phyloP scores from a whole-genome alignment of 1,140 invertebrate species.

The Hestina assimilis region DNA sequence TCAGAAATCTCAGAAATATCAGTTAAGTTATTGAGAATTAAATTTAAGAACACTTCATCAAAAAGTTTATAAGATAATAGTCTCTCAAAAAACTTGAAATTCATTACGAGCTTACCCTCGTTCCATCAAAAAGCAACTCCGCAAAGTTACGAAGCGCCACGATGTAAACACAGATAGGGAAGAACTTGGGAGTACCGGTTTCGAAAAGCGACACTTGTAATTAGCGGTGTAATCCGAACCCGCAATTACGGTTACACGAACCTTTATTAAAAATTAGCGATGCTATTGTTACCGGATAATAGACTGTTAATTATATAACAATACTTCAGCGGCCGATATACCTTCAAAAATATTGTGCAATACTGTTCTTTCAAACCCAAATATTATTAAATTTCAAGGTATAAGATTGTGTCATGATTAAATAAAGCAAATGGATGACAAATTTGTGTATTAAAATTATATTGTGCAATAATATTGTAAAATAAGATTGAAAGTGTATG shows the following conservation, averaged over 20 bases:
- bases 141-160: slow-evolving; percentile 15
- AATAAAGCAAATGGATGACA: too few relatives aligned
- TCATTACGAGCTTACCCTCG: slow-evolving; percentile 23
- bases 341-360: slow-evolving; percentile 6
- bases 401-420: too few relatives aligned
- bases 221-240: slow-evolving; percentile 63
- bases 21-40: neutral
- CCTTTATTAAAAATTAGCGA: slow-evolving; percentile 68
- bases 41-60: slow-evolving; percentile 12
- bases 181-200: slow-evolving; percentile 10
- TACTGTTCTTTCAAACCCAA: neutral
- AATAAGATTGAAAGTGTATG: too few relatives aligned
- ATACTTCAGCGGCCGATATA: slow-evolving; percentile 7
- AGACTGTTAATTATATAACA: slow-evolving; percentile 43
- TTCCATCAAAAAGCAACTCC: slow-evolving; percentile 12
- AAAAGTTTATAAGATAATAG: slow-evolving; percentile 19
- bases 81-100: slow-evolving; percentile 28
- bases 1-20: neutral
- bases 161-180: slow-evolving; percentile 16
- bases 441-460: too few relatives aligned
- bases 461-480: too few relatives aligned
- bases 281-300: slow-evolving; percentile 50
- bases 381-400: too few relatives aligned
- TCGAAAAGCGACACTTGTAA: slow-evolving; percentile 57
- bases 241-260: slow-evolving; percentile 40